A percentile compares a stretch with the other conserved stretches of the same genome.
These are phyloP conservation scores for Moxostoma hubbsi DNA, from an alignment of 2,797 vertebrate genomes.

Conservation along the genomic window DNA sequence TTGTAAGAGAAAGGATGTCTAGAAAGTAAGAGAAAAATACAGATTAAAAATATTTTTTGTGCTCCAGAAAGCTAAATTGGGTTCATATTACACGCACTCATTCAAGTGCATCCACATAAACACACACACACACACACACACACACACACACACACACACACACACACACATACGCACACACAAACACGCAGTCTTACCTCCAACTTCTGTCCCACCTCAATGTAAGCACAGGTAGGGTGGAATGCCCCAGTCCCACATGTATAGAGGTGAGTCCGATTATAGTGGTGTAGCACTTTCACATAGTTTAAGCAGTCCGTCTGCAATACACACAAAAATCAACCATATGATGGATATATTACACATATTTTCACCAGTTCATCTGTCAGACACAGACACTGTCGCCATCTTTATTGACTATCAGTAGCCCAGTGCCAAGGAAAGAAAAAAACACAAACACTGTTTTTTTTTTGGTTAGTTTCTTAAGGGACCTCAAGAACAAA, in stretches of 20 bases:
- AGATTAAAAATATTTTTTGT: too few species aligned
- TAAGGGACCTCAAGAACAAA: conserved; percentile 3
- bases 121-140: conserved; percentile 13
- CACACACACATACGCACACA: conserved; percentile 2
- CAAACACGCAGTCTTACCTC: conserved; percentile 76
- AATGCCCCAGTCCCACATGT: conserved; percentile 95
- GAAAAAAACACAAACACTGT: conserved; percentile 24
- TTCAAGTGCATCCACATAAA: background rate
- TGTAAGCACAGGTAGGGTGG: conserved; percentile 90
- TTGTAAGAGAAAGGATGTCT: too few species aligned
- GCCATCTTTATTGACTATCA: conserved; percentile 57
- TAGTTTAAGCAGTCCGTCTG: conserved; percentile 97
- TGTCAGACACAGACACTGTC: conserved; percentile 23
- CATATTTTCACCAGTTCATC: conserved; percentile 59
- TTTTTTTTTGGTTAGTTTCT: conserved; percentile 30
- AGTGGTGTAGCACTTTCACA: conserved; percentile 91
- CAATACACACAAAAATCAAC: conserved; percentile 55
- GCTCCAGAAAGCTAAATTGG: conserved; percentile 10
- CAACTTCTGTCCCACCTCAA: conserved; percentile 87
- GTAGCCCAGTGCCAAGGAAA: conserved; percentile 59
- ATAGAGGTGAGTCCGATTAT: conserved; percentile 92
- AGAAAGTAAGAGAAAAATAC: too few species aligned
- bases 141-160: background rate
- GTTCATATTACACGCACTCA: background rate
- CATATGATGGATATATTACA: conserved; percentile 64